phyloP scores from a whole-genome alignment of 2,113 vertebrate species.

The Globicephala melas region DNA sequence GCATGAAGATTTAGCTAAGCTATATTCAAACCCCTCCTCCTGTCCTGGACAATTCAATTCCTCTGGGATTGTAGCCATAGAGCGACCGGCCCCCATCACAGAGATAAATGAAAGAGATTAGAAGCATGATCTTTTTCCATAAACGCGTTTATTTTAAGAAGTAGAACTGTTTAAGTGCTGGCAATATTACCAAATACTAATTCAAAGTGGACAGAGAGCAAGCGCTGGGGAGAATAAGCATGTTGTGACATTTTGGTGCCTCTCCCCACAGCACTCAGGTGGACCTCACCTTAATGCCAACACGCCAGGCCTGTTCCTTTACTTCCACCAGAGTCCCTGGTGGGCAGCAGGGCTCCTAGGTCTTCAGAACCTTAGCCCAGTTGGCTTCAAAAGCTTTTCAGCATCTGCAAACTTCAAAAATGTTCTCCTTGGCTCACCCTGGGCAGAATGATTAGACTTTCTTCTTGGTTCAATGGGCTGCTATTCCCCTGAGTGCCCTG shows the following conservation, averaged over 20 bases:
- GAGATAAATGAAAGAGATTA: not conserved
- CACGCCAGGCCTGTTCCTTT: not conserved
- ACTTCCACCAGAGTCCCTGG: not conserved
- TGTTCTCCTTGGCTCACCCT: not conserved
- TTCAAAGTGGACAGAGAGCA: not conserved
- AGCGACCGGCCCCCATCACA: not conserved
- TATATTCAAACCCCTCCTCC: not conserved
- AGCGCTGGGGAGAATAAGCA: not conserved
- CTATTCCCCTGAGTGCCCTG: not conserved
- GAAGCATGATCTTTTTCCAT: slow-evolving; percentile 11
- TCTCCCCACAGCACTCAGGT: not conserved
- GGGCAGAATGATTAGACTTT: not conserved
- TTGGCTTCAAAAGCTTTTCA: not conserved
- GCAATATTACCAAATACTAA: not conserved
- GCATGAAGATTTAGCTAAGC: not conserved
- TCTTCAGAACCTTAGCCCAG: not conserved
- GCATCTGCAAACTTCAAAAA: not conserved
- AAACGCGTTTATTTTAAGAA: slow-evolving; percentile 45
- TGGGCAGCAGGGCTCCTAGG: fast-evolving
- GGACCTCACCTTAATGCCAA: not conserved
- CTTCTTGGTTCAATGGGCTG: not conserved
- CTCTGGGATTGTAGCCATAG: not conserved
- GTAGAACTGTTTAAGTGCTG: not conserved
- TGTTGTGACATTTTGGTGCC: not conserved
- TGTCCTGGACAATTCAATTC: not conserved